These are phyloP conservation scores for Synanthedon myopaeformis DNA, from an alignment of 2,888 invertebrate genomes.

Conservation along the genomic window DNA sequence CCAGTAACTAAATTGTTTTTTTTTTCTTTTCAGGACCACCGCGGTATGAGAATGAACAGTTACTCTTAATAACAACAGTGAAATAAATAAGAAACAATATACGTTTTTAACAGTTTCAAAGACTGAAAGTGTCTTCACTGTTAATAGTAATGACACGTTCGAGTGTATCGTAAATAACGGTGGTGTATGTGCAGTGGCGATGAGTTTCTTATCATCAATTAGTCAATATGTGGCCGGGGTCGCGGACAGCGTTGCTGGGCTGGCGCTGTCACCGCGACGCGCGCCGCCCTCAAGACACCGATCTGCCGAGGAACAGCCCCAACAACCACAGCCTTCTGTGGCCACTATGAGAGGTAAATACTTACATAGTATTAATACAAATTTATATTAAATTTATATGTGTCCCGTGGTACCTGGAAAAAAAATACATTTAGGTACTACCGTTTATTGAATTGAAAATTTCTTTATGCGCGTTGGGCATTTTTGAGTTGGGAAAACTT, in stretches of 20 bases:
- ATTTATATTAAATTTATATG: neutral
- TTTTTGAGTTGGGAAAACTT: too few species aligned
- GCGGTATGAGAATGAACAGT: too few species aligned
- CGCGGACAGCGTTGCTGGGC: constrained; percentile 85
- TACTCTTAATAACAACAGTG: too few species aligned
- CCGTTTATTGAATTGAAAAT: too few species aligned
- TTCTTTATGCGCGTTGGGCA: too few species aligned
- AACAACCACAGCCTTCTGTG: constrained; percentile 46
- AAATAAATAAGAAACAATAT: too few species aligned
- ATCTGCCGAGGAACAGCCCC: constrained; percentile 64
- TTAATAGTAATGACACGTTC: neutral
- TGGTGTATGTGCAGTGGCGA: constrained; percentile 36
- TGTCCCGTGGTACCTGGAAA: neutral
- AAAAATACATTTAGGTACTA: too few species aligned
- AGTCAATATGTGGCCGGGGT: constrained; percentile 89
- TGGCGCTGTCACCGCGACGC: constrained; percentile 81
- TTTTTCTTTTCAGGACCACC: too few species aligned
- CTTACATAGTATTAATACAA: neutral
- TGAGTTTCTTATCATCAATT: constrained; percentile 89
- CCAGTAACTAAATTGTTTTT: too few species aligned
- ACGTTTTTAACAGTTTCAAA: too few species aligned
- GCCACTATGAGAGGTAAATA: constrained; percentile 47
- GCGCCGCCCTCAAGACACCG: constrained; percentile 78
- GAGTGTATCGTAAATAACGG: constrained; percentile 2
- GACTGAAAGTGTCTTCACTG: too few species aligned